phyloP scores from a whole-genome alignment of 1,140 invertebrate species.

The Zelostemma sp. region DNA sequence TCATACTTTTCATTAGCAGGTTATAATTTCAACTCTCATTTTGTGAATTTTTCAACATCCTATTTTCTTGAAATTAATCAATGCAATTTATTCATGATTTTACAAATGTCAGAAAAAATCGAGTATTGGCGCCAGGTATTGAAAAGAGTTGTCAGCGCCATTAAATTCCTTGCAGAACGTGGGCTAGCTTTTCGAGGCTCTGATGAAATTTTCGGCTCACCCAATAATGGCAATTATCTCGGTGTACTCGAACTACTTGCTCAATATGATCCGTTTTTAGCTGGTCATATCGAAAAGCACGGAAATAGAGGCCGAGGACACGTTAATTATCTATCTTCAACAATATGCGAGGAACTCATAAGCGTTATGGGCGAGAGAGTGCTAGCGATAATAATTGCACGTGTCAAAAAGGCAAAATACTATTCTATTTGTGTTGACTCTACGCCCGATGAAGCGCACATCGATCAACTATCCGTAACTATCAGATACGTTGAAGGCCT shows the following conservation, averaged over 20 bases:
- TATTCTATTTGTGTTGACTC: conserved; percentile 61
- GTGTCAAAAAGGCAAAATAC: conserved; percentile 57
- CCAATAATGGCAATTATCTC: conserved; percentile 45
- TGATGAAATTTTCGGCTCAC: conserved; percentile 42
- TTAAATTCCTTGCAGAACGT: conserved; percentile 27
- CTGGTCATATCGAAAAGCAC: conserved; percentile 25
- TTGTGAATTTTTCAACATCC: too few relatives aligned
- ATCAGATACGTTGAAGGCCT: conserved; percentile 55
- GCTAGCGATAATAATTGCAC: conserved; percentile 33
- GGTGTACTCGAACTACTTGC: conserved; percentile 43
- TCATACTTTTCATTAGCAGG: conserved; percentile 1
- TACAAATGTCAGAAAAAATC: not conserved
- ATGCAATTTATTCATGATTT: too few relatives aligned
- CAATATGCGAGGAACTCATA: conserved; percentile 55
- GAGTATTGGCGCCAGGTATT: conserved; percentile 21
- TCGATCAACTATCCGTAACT: conserved; percentile 59
- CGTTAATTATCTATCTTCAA: conserved; percentile 32
- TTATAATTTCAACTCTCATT: too few relatives aligned
- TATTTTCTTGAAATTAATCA: too few relatives aligned
- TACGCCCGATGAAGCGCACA: conserved; percentile 62
- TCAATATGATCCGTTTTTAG: conserved; percentile 41
- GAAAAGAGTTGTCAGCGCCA: conserved; percentile 10
- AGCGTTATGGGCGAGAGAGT: conserved; percentile 46
- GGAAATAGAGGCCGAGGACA: conserved; percentile 32
- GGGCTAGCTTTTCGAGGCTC: conserved; percentile 38